Base-by-base conservation (phyloP, 2,888 invertebrate genomes). In the Mesochorus sp. region DNA sequence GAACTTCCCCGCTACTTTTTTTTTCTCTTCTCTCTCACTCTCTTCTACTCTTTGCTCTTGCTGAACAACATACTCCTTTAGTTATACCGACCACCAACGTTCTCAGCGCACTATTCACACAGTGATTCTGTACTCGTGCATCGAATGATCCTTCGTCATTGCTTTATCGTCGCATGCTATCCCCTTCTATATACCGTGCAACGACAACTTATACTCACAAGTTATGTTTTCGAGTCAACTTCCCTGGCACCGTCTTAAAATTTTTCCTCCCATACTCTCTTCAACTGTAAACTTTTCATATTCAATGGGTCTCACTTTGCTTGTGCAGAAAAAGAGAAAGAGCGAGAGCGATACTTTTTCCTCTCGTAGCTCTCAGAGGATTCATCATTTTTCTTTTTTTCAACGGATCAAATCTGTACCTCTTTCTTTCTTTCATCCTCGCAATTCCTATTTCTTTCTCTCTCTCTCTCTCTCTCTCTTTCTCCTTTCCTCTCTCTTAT, bases 191-290 rank as follows among this genome's bases (percentile, higher is more conserved):
- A n/a, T n/a, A n/a, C n/a, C n/a, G n/a, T n/a, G n/a, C 39, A 37
- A 47, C 51, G 53, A 79, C 80, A 87, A 89, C 85, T 89, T 87
- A n/a, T n/a, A 87, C 87, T 89, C 87, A 88, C 88, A 89, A 89
- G 87, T 88, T 88, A 88, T 88, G 87, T 87, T 89, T 89, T 86
- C 87, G 81, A 88, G 86, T 86, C 84, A 89, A 89, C 85, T 89
- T 89, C 83, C 83, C 87, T 86, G 88, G 88, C 87, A 87, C 84
- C 85, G 87, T 83, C 78, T 61, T 85, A 83, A 86, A 88, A 79
- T 79, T 79, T 74, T 79, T 62, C 49, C 44, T 71, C n/a, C n/a
- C n/a, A n/a, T n/a, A n/a, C 42, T n/a, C 8, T 37, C 14, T 19
- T 34, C 14, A 12, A 6, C 62, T n/a, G n/a, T 24, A 86, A 89